phyloP scores from a whole-genome alignment of 1,140 invertebrate genomes.

The Papilio machaon region DNA sequence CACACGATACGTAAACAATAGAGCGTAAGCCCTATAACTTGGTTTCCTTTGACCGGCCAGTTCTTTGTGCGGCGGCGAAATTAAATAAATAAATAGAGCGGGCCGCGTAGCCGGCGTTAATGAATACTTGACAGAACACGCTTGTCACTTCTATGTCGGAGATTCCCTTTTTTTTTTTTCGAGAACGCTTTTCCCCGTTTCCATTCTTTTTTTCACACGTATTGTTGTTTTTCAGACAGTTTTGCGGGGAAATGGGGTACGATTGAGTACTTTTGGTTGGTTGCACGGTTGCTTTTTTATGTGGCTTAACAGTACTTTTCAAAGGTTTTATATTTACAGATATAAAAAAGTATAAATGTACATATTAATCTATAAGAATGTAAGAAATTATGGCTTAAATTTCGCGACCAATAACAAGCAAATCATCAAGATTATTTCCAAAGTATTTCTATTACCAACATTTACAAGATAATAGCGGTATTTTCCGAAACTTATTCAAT shows the following conservation, averaged over 20 bases:
- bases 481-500: neutral
- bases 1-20: slow-evolving; percentile 43
- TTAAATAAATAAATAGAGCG: slow-evolving; percentile 53
- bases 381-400: neutral
- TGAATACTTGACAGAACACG: slow-evolving; percentile 41
- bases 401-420: neutral
- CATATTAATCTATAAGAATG: neutral
- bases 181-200: slow-evolving; percentile 15
- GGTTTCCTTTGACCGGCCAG: slow-evolving; percentile 46
- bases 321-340: neutral
- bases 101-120: slow-evolving; percentile 34
- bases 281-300: slow-evolving; percentile 1
- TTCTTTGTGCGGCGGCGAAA: slow-evolving; percentile 51
- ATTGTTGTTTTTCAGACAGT: slow-evolving; percentile 24
- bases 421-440: neutral
- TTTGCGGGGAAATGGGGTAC: neutral
- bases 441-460: neutral
- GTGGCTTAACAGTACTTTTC: neutral
- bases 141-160: slow-evolving; percentile 19
- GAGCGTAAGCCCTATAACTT: slow-evolving; percentile 39
- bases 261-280: slow-evolving; percentile 16
- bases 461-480: neutral
- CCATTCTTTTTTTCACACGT: slow-evolving; percentile 27
- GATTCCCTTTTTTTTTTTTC: neutral
- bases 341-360: too few relatives aligned